Base-by-base conservation (phyloP, 2,888 invertebrate species). In the Campoplex nolae region DNA sequence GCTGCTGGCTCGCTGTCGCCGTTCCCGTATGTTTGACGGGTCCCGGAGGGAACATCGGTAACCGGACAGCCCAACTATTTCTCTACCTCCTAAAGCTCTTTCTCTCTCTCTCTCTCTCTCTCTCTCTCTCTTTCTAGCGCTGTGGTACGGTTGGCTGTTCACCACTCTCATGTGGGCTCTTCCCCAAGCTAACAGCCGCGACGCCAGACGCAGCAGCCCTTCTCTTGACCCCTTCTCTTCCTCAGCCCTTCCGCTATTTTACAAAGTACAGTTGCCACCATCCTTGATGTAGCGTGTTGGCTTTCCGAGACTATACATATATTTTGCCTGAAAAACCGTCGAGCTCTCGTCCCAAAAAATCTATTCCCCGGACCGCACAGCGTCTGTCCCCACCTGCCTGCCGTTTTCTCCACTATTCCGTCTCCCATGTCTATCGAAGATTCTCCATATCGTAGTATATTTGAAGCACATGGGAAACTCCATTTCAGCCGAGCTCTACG, bases 1-100 rank as follows among this genome's bases (percentile, higher is more conserved):
- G 90, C 89, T 84, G 90, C 89, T 89, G 90, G 91, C 90, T 92
- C 88, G 88, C 89, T 89, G 90, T 90, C 90, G 90, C 91, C 82
- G 78, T 88, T 91, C 88, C 74, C 89, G 90, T 91, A 91, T 90
- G 90, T 93, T 93, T 93, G 92, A 93, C 93, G 92, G 89, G 91
- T 93, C 92, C 93, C 93, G 77, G 78, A 91, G 93, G 93, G 90
- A 90, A 92, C 93, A 92, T 93, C 89, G 91, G 89, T 91, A 91
- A 91, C 92, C 89, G 91, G 93, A 93, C 93, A 91, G 91, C 90
- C 91, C 91, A 92, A 92, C 92, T 89, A 90, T 89, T 90, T 88
- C 70, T 76, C 83, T 78, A 82, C 84, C 83, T 78, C 83, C 67
- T 3, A 38, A 38, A 38, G 38, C 38, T 38, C 38, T 38, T 38